These are phyloP conservation scores for Falco concolor DNA, from an alignment of 2,797 vertebrate species.

Conservation along the genomic window DNA sequence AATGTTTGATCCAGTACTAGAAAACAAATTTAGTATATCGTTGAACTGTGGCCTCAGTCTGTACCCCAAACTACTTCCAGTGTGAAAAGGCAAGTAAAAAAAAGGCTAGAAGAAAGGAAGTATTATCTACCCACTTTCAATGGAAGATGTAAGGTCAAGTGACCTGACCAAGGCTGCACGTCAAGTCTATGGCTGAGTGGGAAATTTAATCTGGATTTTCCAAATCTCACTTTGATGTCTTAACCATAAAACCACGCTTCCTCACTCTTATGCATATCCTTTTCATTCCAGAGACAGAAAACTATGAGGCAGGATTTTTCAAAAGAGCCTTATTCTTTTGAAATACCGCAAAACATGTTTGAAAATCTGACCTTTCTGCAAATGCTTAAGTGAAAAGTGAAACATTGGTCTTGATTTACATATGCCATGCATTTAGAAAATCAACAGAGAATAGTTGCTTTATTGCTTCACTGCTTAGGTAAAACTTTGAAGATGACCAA, in stretches of 20 bases:
- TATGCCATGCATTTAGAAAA: background rate
- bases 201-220: conserved; percentile 47
- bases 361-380: background rate
- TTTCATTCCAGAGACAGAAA: conserved; percentile 5
- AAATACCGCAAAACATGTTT: background rate
- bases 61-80: background rate
- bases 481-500: background rate
- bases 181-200: background rate
- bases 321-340: background rate
- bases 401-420: background rate
- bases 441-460: background rate
- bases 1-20: background rate
- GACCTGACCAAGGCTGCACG: background rate
- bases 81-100: background rate
- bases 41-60: background rate
- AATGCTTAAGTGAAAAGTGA: conserved; percentile 7
- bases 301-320: background rate
- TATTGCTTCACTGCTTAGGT: background rate
- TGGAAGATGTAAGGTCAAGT: conserved; percentile 18
- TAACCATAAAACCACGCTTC: conserved; percentile 25
- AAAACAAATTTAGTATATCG: background rate
- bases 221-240: conserved; percentile 46
- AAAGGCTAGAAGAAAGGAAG: background rate
- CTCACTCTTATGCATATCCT: background rate
- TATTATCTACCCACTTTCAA: background rate